Evolutionary conservation across 2,797 vertebrate genomes (phyloP).

Genomic region (Taenioides sp.): DNA sequence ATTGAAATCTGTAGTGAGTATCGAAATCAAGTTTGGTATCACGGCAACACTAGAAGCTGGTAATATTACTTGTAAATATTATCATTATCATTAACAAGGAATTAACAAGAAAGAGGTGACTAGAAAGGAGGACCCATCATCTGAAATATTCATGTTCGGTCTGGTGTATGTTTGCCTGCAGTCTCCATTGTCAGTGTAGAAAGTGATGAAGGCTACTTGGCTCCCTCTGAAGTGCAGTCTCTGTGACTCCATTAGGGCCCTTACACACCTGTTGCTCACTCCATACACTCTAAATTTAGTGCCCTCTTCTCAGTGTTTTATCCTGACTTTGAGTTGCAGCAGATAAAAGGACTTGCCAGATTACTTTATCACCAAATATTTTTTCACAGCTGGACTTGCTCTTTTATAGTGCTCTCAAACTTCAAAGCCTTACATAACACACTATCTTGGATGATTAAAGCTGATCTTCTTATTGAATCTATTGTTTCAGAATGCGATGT

Average conservation of each 20-base stretch:
- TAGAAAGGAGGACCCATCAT: background rate
- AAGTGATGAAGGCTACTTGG: constrained; percentile 42
- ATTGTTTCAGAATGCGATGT: background rate
- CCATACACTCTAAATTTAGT: constrained; percentile 4
- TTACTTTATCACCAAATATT: constrained; percentile 19
- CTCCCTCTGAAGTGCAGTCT: constrained; percentile 47
- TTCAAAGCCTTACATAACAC: constrained; percentile 19
- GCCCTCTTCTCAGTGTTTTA: constrained; percentile 7
- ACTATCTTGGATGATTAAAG: constrained; percentile 1
- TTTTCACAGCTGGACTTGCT: constrained; percentile 15
- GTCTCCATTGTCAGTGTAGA: constrained; percentile 16
- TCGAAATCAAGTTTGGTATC: no score
- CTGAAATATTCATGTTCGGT: constrained; percentile 14
- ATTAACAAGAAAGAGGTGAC: background rate
- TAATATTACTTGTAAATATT: background rate
- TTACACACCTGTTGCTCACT: constrained; percentile 19
- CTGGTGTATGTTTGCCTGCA: background rate
- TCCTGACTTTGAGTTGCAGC: constrained; percentile 9
- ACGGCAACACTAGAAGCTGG: no score
- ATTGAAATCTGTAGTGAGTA: no score
- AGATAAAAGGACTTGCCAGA: constrained; percentile 24
- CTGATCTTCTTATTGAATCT: constrained; percentile 1
- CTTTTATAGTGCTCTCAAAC: constrained; percentile 12
- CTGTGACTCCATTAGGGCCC: constrained; percentile 19
- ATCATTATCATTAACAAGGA: background rate